phyloP scores from a whole-genome alignment of 2,888 invertebrate genomes.

The Drosophila lutescens region DNA sequence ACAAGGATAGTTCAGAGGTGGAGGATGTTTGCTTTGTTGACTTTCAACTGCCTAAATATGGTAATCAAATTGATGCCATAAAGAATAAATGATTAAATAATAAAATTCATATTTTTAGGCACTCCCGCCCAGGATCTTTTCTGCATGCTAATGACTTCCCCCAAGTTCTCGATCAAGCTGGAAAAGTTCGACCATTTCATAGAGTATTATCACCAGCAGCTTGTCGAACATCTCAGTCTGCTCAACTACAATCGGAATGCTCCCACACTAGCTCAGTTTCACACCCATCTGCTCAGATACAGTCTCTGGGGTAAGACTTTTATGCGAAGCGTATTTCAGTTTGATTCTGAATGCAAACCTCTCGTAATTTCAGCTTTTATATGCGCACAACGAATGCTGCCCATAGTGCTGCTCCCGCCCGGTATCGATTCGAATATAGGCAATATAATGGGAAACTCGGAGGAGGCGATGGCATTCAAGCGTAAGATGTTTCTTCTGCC shows the following conservation, averaged over 20 bases:
- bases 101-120: conserved; percentile 14
- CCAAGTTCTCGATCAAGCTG: conserved; percentile 72
- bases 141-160: conserved; percentile 78
- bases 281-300: conserved; percentile 69
- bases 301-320: conserved; percentile 70
- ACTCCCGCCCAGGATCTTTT: conserved; percentile 81
- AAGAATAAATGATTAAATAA: accelerated
- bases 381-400: conserved; percentile 67
- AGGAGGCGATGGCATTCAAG: conserved; percentile 66
- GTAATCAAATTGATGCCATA: background rate
- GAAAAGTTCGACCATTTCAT: conserved; percentile 81
- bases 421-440: conserved; percentile 68
- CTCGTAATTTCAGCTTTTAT: conserved; percentile 58
- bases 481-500: conserved; percentile 69
- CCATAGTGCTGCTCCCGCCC: conserved; percentile 70
- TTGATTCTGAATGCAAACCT: background rate
- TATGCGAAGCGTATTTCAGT: background rate
- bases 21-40: conserved; percentile 81
- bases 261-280: conserved; percentile 76
- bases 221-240: conserved; percentile 69
- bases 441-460: conserved; percentile 67
- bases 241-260: conserved; percentile 69
- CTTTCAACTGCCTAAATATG: conserved; percentile 79
- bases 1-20: conserved; percentile 59
- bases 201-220: conserved; percentile 76